Percentiles rank a stretch among this genome's conserved stretches.
Evolutionary conservation across 2,113 vertebrate species (phyloP).

Genomic region (Hiodon tergisus): DNA sequence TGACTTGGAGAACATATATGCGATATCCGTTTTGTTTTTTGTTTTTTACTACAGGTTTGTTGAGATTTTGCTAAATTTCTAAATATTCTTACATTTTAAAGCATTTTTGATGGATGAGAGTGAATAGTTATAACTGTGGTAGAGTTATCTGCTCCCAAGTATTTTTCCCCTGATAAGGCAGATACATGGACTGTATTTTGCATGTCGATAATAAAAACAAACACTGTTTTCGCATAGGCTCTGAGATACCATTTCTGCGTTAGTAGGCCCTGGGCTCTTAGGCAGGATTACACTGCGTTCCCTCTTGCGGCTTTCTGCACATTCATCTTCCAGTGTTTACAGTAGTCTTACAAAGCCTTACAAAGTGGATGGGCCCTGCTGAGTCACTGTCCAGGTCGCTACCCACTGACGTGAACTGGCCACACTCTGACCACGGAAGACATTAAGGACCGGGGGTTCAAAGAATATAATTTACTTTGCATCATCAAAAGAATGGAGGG

Average conservation of each 20-base stretch:
- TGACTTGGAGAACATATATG: conserved; percentile 68
- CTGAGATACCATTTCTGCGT: conserved; percentile 49
- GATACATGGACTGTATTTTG: conserved; percentile 80
- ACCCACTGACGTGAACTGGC: too few relatives aligned
- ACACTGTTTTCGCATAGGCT: conserved; percentile 51
- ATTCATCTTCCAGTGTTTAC: not conserved
- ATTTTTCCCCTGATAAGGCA: conserved; percentile 69
- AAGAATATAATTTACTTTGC: too few relatives aligned
- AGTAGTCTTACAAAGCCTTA: not conserved
- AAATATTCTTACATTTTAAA: conserved; percentile 93
- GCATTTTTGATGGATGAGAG: conserved; percentile 74
- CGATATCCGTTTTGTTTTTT: conserved; percentile 70
- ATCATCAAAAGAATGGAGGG: too few relatives aligned
- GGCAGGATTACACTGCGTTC: not conserved
- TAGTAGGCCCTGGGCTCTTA: not conserved
- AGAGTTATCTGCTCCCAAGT: conserved; percentile 62
- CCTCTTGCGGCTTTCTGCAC: not conserved
- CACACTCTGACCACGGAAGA: too few relatives aligned
- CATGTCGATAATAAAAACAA: conserved; percentile 77
- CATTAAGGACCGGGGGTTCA: too few relatives aligned
- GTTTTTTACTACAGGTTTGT: conserved; percentile 84
- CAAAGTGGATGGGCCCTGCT: too few relatives aligned
- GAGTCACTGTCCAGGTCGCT: too few relatives aligned
- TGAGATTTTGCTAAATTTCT: conserved; percentile 94
- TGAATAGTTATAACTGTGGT: conserved; percentile 67